Conservation (phyloP, 2,888 invertebrate species). For the Leptinotarsa tumamoca region DNA sequence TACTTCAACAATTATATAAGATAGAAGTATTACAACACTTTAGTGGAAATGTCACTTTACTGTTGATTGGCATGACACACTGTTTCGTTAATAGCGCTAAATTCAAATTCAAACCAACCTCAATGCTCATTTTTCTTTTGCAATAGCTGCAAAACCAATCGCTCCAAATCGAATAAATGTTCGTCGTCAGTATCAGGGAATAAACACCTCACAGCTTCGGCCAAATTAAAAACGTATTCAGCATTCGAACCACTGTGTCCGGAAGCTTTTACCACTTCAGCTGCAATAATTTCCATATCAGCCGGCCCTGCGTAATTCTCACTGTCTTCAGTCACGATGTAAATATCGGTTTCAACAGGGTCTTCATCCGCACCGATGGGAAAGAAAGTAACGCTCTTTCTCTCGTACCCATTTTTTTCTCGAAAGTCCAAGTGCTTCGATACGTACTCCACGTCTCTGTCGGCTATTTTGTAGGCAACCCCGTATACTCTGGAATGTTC, state of each 20-base stretch:
- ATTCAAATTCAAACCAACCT: background rate
- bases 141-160: background rate
- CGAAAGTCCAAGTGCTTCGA: constrained; percentile 86
- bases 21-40: no score
- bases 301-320: constrained; percentile 78
- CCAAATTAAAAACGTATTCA: constrained; percentile 91
- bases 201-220: constrained; percentile 80
- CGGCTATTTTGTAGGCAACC: constrained; percentile 87
- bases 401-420: constrained; percentile 93
- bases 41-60: no score
- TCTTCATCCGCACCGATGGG: constrained; percentile 67
- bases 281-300: constrained; percentile 81
- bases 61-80: no score
- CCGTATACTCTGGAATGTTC: constrained; percentile 80
- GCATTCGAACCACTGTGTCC: constrained; percentile 93
- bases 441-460: constrained; percentile 76
- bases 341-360: constrained; percentile 80
- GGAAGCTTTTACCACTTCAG: constrained; percentile 67
- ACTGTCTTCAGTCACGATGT: constrained; percentile 86
- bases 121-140: background rate
- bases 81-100: background rate
- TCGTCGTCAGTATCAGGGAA: constrained; percentile 80
- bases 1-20: no score
- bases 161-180: constrained; percentile 72
- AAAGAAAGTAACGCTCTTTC: constrained; percentile 78